These are phyloP conservation scores for Dicrostonyx torquatus DNA, from an alignment of 2,797 vertebrate species.

Conservation along the genomic window DNA sequence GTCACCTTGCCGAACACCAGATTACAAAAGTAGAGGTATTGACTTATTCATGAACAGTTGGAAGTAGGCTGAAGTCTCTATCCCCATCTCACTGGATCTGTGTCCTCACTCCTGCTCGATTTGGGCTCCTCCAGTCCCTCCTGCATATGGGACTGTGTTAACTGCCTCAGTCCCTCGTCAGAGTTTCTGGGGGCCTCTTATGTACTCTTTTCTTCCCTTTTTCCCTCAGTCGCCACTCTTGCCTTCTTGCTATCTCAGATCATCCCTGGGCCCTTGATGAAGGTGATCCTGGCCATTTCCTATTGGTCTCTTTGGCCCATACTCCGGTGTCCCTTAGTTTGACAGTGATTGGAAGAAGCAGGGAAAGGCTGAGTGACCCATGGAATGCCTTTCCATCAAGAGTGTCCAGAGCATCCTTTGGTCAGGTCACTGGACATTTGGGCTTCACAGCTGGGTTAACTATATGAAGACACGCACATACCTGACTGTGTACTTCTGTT, in stretches of 20 bases:
- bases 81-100: too few species aligned
- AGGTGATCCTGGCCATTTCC: neutral
- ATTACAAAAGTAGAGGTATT: neutral
- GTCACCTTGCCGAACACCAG: neutral
- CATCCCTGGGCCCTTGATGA: neutral
- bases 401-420: neutral
- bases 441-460: neutral
- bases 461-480: neutral
- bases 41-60: accelerated
- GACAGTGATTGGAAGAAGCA: neutral
- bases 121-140: neutral
- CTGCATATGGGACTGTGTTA: neutral
- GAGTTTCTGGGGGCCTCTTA: neutral
- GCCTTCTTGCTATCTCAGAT: neutral
- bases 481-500: neutral
- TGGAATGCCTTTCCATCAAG: neutral
- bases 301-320: neutral
- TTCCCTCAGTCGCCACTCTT: too few species aligned
- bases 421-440: neutral
- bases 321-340: neutral
- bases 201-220: neutral
- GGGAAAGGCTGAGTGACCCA: neutral
- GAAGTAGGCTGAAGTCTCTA: neutral
- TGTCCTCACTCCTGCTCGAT: neutral
- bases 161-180: neutral